phyloP scores from a whole-genome alignment of 2,797 vertebrate genomes.

The Arremon brunneinucha region DNA sequence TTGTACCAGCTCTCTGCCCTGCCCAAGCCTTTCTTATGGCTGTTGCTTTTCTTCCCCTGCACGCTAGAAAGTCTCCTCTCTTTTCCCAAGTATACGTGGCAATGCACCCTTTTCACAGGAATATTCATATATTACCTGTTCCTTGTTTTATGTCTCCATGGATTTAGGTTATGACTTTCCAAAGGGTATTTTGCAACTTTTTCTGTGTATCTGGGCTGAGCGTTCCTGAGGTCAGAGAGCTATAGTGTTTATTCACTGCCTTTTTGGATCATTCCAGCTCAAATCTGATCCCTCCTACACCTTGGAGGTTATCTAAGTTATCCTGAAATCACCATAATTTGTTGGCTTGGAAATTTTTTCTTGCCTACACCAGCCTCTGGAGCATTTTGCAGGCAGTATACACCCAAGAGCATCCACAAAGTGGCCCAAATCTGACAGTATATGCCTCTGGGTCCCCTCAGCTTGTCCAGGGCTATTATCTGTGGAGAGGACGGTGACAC shows the following conservation, averaged over 20 bases:
- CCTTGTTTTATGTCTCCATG: background rate
- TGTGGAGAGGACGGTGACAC: background rate
- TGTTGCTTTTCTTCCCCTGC: background rate
- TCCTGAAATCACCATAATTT: background rate
- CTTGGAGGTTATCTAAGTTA: background rate
- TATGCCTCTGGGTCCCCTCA: background rate
- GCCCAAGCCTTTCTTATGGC: background rate
- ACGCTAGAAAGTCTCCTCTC: background rate
- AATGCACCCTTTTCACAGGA: background rate
- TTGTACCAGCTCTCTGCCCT: background rate
- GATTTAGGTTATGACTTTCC: background rate
- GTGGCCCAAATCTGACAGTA: background rate
- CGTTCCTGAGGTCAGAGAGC: background rate
- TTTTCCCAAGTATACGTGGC: background rate
- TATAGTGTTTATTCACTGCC: background rate
- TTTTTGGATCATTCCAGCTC: background rate
- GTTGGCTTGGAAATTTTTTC: background rate
- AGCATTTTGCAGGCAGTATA: background rate
- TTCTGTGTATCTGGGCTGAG: background rate
- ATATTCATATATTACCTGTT: background rate
- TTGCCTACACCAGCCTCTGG: background rate
- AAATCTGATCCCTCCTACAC: background rate
- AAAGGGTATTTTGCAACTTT: background rate
- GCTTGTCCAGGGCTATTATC: background rate
- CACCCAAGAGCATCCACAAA: background rate